Evolutionary conservation across 2,888 invertebrate genomes (phyloP).

Genomic region (Sminthurinus aureus): DNA sequence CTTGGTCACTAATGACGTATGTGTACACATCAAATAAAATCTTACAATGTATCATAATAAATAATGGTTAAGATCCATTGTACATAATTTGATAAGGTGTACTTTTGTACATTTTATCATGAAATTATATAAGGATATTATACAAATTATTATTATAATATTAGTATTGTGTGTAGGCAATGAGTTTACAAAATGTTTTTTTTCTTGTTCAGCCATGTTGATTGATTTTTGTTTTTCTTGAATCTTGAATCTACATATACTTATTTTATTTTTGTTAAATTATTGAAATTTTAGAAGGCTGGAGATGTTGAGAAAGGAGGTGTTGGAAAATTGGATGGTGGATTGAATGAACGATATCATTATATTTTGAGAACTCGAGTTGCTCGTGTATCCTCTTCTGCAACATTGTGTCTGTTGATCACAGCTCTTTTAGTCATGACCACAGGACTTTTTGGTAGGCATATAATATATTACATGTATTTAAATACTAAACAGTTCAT

Average conservation of each 20-base stretch:
- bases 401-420: constrained; percentile 74
- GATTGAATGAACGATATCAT: constrained; percentile 61
- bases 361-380: constrained; percentile 66
- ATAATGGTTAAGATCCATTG: too few relatives aligned
- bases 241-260: background rate
- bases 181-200: background rate
- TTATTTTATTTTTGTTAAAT: background rate
- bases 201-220: background rate
- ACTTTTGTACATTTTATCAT: background rate
- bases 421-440: constrained; percentile 75
- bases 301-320: constrained; percentile 47
- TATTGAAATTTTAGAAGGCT: constrained; percentile 27
- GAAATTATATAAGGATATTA: background rate
- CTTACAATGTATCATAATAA: too few relatives aligned
- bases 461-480: too few relatives aligned
- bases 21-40: too few relatives aligned
- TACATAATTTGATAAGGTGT: background rate
- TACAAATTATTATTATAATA: background rate
- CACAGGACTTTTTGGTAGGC: constrained; percentile 71
- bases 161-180: background rate
- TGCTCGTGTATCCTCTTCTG: constrained; percentile 68
- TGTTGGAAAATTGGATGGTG: constrained; percentile 45
- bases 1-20: constrained; percentile 48
- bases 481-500: too few relatives aligned
- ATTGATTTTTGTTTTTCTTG: background rate